Evolutionary conservation across 2,797 vertebrate species (phyloP).

Genomic region (Cossypha niveicapilla): DNA sequence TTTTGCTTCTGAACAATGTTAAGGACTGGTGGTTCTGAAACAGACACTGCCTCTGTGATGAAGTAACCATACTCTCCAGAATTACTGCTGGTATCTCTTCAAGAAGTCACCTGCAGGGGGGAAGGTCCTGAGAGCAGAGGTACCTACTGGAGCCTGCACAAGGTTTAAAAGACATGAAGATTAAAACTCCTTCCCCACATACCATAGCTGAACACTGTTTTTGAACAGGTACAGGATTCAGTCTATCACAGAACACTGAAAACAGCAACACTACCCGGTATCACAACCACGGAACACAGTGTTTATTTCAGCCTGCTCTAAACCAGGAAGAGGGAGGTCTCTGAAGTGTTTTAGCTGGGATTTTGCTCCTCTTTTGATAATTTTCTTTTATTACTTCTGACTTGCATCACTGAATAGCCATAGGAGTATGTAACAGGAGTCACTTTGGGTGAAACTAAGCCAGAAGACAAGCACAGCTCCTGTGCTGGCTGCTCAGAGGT

Average conservation of each 20-base stretch:
- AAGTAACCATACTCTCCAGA: not conserved
- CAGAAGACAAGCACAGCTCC: not conserved
- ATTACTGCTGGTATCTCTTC: not conserved
- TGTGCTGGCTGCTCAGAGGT: not conserved
- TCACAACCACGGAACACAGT: accelerated
- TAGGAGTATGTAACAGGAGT: not conserved
- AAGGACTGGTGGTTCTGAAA: not conserved
- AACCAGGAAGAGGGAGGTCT: not conserved
- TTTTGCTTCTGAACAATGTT: not conserved
- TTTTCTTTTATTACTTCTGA: not conserved
- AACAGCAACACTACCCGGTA: not conserved
- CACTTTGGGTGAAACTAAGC: not conserved
- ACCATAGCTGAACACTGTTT: not conserved
- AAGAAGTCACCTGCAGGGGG: not conserved
- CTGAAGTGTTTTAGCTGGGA: not conserved
- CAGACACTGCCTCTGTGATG: not conserved
- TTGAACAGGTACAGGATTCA: not conserved
- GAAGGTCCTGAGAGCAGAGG: not conserved
- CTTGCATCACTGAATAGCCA: not conserved
- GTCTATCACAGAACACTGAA: not conserved
- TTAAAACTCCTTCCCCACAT: not conserved
- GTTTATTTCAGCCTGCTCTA: not conserved
- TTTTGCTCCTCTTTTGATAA: not conserved
- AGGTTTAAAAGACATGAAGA: not conserved
- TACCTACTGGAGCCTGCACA: not conserved